Conservation (phyloP, 2,888 invertebrate species). For the Agriopis marginaria region DNA sequence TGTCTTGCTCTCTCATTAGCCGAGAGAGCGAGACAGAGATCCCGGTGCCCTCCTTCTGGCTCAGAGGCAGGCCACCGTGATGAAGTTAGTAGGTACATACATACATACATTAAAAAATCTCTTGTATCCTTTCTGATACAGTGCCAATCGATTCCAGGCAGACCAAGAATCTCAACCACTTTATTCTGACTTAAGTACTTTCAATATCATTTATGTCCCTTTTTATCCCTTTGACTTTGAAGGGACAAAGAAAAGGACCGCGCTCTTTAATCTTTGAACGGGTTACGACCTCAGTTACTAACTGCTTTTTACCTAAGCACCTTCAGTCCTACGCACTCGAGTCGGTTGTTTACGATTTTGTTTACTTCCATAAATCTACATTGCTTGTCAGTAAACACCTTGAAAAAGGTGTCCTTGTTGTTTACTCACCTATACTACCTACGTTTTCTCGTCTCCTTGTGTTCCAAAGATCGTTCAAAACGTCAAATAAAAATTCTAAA, state of each 20-base stretch:
- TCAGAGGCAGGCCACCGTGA: too few relatives aligned
- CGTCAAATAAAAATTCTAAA: too few relatives aligned
- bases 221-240: conserved; percentile 27
- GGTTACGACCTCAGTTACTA: conserved; percentile 6
- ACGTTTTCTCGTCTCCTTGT: neutral
- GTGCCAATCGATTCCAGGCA: too few relatives aligned
- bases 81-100: too few relatives aligned
- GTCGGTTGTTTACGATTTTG: conserved; percentile 29
- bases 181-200: neutral
- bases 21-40: too few relatives aligned
- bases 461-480: too few relatives aligned
- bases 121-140: too few relatives aligned
- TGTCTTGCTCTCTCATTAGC: too few relatives aligned
- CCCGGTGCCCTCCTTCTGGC: too few relatives aligned
- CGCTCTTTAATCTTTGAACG: neutral
- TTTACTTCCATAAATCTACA: conserved; percentile 25
- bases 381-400: conserved; percentile 27
- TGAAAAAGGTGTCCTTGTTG: conserved; percentile 1
- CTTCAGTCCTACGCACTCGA: neutral
- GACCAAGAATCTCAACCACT: too few relatives aligned
- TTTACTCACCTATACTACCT: neutral
- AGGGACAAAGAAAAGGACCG: neutral
- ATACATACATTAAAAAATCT: too few relatives aligned
- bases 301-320: neutral
- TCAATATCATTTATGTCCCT: neutral